A percentile compares a stretch with the other conserved stretches of the same genome.
Conservation (phyloP, 1,140 invertebrate species). For the Oreohelix idahoensis region DNA sequence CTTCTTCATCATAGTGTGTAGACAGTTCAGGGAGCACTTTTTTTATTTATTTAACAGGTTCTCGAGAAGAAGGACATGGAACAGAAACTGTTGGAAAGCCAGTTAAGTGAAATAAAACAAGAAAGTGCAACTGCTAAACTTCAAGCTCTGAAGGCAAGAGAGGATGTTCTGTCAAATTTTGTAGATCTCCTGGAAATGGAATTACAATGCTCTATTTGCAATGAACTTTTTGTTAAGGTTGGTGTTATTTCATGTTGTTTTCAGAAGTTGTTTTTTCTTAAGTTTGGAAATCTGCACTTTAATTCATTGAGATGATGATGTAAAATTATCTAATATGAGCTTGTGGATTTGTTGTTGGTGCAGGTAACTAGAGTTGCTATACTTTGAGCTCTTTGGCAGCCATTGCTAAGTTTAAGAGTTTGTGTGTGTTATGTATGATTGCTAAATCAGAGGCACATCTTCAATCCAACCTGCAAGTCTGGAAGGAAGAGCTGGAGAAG, state of each 20-base stretch:
- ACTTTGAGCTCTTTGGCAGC: too few relatives aligned
- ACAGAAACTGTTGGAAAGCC: slow-evolving; percentile 66
- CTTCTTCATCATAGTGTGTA: too few relatives aligned
- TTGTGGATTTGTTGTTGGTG: too few relatives aligned
- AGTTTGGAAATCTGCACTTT: neutral
- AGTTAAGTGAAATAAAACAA: slow-evolving; percentile 61
- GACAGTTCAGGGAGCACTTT: too few relatives aligned
- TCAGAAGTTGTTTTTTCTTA: neutral
- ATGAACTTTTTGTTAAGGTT: slow-evolving; percentile 81
- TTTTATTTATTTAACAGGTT: slow-evolving; percentile 44
- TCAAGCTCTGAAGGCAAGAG: slow-evolving; percentile 68
- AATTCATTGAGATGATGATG: neutral
- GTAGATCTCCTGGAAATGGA: slow-evolving; percentile 82
- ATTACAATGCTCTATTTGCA: slow-evolving; percentile 84
- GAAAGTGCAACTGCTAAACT: slow-evolving; percentile 65
- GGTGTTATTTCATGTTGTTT: neutral
- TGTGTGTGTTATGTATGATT: too few relatives aligned
- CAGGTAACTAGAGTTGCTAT: too few relatives aligned
- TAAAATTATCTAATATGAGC: too few relatives aligned
- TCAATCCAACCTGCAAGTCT: too few relatives aligned
- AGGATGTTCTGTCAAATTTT: slow-evolving; percentile 76
- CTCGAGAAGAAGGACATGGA: slow-evolving; percentile 67
- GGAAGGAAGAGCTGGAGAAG: too few relatives aligned
- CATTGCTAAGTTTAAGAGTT: too few relatives aligned
- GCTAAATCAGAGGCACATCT: too few relatives aligned